Conservation (phyloP, 2,113 vertebrate genomes). For the Gadus chalcogrammus region DNA sequence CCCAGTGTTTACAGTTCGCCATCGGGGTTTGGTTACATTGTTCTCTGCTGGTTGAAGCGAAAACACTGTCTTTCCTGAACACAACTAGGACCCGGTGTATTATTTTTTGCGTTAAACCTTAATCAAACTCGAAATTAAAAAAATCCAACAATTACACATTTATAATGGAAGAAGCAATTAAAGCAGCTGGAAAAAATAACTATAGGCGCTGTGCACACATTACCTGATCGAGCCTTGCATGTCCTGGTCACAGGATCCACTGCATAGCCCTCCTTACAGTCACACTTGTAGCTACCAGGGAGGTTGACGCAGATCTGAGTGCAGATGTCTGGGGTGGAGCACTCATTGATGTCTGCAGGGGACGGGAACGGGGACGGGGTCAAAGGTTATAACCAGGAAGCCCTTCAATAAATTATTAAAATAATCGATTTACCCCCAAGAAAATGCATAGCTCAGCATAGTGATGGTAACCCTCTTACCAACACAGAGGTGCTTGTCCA, state of each 20-base stretch:
- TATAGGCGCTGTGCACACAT: background rate
- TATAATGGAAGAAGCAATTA: background rate
- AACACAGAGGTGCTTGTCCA: slow-evolving; percentile 70
- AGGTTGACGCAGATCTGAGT: slow-evolving; percentile 84
- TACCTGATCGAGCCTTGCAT: slow-evolving; percentile 81
- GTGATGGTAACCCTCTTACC: slow-evolving; percentile 60
- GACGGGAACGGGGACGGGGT: background rate
- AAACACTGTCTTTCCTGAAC: too few relatives aligned
- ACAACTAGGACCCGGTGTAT: too few relatives aligned
- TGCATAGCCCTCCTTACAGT: slow-evolving; percentile 74
- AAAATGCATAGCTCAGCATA: background rate
- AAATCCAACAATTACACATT: background rate
- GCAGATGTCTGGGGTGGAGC: slow-evolving; percentile 73
- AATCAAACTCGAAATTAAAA: background rate
- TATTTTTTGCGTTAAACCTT: background rate
- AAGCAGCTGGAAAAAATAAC: background rate
- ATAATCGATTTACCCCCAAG: too few relatives aligned
- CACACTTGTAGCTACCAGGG: slow-evolving; percentile 81
- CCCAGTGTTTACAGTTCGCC: too few relatives aligned
- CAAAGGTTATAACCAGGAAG: slow-evolving; percentile 1
- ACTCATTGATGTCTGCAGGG: slow-evolving; percentile 82
- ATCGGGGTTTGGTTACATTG: too few relatives aligned
- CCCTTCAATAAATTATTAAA: background rate
- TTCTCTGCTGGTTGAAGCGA: too few relatives aligned
- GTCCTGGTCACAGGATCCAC: slow-evolving; percentile 72